These are phyloP conservation scores for Centropyge bicolor DNA, from an alignment of 2,797 vertebrate genomes.

Conservation along the genomic window DNA sequence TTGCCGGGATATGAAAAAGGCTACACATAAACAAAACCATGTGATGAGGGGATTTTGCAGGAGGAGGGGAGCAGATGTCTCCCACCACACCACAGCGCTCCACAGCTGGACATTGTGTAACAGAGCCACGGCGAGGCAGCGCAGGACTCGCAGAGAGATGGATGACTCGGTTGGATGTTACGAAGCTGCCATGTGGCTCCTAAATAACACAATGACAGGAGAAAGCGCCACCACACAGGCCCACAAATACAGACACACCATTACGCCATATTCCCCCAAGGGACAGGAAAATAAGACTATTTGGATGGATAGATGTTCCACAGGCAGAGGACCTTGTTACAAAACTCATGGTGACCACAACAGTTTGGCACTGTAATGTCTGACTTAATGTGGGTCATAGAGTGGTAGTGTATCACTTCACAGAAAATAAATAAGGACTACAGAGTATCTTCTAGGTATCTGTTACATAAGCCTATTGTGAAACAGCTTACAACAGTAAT, in stretches of 20 bases:
- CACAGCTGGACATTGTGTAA: constrained; percentile 83
- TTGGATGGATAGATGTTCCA: constrained; percentile 55
- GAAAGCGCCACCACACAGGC: constrained; percentile 44
- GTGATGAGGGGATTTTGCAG: constrained; percentile 82
- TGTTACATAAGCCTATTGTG: constrained; percentile 61
- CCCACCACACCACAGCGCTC: constrained; percentile 63
- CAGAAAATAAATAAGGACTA: constrained; percentile 50
- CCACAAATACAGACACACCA: constrained; percentile 62
- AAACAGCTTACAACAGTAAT: constrained; percentile 55
- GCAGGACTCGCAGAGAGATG: constrained; percentile 60
- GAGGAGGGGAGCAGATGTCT: constrained; percentile 81
- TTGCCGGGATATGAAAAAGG: constrained; percentile 78
- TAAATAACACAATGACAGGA: constrained; percentile 70
- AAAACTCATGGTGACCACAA: constrained; percentile 55
- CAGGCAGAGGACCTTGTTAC: constrained; percentile 52
- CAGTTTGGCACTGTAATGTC: constrained; percentile 50
- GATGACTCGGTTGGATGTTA: constrained; percentile 65
- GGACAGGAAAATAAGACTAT: constrained; percentile 55
- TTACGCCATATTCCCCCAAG: constrained; percentile 51
- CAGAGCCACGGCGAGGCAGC: constrained; percentile 56
- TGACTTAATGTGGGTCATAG: constrained; percentile 65
- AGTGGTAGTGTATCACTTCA: constrained; percentile 48
- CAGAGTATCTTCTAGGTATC: constrained; percentile 38
- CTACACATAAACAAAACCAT: constrained; percentile 86
- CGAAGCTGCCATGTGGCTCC: constrained; percentile 63